Evolutionary conservation across 2,797 vertebrate genomes (phyloP).

Genomic region (Pyrocephalus nanus): DNA sequence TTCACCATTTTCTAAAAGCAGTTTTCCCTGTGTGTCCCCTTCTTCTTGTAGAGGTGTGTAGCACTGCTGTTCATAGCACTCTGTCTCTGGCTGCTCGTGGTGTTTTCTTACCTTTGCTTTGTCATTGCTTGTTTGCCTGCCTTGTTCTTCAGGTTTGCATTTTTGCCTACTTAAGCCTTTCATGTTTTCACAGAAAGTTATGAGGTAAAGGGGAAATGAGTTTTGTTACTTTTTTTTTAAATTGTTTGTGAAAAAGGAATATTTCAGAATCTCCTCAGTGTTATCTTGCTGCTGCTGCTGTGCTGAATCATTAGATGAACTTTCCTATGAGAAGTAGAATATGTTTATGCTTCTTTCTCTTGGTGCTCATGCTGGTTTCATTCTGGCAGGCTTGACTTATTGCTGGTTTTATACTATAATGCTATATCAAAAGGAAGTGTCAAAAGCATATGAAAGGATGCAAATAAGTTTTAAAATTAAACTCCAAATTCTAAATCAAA

Average conservation of each 20-base stretch:
- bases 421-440: not conserved
- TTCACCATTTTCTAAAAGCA: not conserved
- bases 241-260: not conserved
- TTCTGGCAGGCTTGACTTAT: constrained; percentile 69
- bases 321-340: not conserved
- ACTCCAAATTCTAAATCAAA: constrained; percentile 16
- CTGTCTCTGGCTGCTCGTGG: not conserved
- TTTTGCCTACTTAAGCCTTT: constrained; percentile 4
- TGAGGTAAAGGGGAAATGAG: not conserved
- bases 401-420: constrained; percentile 36
- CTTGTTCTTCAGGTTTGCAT: not conserved
- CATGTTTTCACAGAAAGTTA: not conserved
- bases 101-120: not conserved
- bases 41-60: not conserved
- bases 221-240: not conserved
- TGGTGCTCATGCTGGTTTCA: constrained; percentile 20
- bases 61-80: not conserved
- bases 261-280: not conserved
- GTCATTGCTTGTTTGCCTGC: not conserved
- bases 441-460: not conserved
- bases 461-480: not conserved
- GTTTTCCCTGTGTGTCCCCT: not conserved
- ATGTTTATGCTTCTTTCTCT: not conserved
- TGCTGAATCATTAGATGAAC: not conserved
- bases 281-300: not conserved